Evolutionary conservation across 2,888 invertebrate species (phyloP).

Genomic region (Eucriotettix oculatus): DNA sequence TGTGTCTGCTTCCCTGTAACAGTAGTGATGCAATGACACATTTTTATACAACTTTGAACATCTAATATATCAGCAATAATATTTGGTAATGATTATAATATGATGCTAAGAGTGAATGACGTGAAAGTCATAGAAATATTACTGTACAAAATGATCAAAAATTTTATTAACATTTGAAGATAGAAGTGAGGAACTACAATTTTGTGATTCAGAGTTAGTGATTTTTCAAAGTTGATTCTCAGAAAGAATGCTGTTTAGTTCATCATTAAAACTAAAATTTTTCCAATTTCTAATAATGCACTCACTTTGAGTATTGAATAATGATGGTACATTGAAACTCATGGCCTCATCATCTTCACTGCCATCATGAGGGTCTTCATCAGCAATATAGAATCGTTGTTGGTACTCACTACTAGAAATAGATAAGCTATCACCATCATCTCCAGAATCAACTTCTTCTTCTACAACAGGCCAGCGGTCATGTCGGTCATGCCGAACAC

Average conservation of each 20-base stretch:
- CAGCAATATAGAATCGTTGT: neutral
- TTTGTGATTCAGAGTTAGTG: too few relatives aligned
- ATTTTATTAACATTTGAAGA: too few relatives aligned
- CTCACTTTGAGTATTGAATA: too few relatives aligned
- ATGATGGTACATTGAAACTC: neutral
- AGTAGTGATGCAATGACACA: too few relatives aligned
- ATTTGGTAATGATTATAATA: too few relatives aligned
- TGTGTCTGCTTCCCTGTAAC: too few relatives aligned
- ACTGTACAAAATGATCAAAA: too few relatives aligned
- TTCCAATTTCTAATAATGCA: neutral
- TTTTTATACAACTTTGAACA: too few relatives aligned
- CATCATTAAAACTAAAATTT: neutral
- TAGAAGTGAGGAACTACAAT: too few relatives aligned
- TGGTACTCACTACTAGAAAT: neutral
- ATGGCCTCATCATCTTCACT: neutral
- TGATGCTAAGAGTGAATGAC: too few relatives aligned
- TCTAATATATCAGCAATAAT: too few relatives aligned
- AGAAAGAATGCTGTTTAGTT: neutral
- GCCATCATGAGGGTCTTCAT: neutral
- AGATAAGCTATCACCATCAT: neutral
- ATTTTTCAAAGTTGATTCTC: neutral
- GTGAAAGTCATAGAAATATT: too few relatives aligned
- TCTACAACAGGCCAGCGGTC: constrained; percentile 61
- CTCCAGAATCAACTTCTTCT: constrained; percentile 31
- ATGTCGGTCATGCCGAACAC: constrained; percentile 58